Conservation (phyloP, 2,113 vertebrate genomes). For the Loxodonta africana region DNA sequence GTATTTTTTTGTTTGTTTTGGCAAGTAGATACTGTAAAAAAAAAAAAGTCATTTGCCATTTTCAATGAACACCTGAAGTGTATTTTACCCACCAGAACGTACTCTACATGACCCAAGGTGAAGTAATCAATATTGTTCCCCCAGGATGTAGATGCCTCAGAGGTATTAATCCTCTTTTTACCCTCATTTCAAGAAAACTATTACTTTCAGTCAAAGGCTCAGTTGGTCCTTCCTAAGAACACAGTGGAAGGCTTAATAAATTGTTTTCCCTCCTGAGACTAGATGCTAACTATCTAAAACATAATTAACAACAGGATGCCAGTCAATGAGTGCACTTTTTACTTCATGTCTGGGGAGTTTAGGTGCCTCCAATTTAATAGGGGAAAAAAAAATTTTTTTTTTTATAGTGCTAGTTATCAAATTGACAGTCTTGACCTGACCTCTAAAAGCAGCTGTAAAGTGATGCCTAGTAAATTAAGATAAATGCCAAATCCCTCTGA, state of each 20-base stretch:
- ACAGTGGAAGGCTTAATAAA: slow-evolving; percentile 85
- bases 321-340: slow-evolving; percentile 83
- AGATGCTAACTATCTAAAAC: slow-evolving; percentile 86
- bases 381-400: background rate
- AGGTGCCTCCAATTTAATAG: slow-evolving; percentile 84
- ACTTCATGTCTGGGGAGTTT: slow-evolving; percentile 83
- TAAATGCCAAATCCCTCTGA: slow-evolving; percentile 78
- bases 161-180: slow-evolving; percentile 84
- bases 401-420: slow-evolving; percentile 84
- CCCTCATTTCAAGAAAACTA: slow-evolving; percentile 83
- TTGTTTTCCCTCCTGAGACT: slow-evolving; percentile 84
- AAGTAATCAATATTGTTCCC: slow-evolving; percentile 76
- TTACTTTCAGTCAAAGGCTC: slow-evolving; percentile 88
- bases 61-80: slow-evolving; percentile 75
- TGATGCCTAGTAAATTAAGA: slow-evolving; percentile 83
- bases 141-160: slow-evolving; percentile 77
- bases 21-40: slow-evolving; percentile 68
- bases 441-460: slow-evolving; percentile 85
- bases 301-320: slow-evolving; percentile 87
- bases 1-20: slow-evolving; percentile 49
- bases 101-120: slow-evolving; percentile 24
- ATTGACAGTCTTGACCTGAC: slow-evolving; percentile 85
- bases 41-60: slow-evolving; percentile 80
- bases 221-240: slow-evolving; percentile 84
- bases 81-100: slow-evolving; percentile 78